Percentiles rank a stretch among this genome's conserved stretches.
phyloP scores from a whole-genome alignment of 2,797 vertebrate species.

The Lophotriccus pileatus region DNA sequence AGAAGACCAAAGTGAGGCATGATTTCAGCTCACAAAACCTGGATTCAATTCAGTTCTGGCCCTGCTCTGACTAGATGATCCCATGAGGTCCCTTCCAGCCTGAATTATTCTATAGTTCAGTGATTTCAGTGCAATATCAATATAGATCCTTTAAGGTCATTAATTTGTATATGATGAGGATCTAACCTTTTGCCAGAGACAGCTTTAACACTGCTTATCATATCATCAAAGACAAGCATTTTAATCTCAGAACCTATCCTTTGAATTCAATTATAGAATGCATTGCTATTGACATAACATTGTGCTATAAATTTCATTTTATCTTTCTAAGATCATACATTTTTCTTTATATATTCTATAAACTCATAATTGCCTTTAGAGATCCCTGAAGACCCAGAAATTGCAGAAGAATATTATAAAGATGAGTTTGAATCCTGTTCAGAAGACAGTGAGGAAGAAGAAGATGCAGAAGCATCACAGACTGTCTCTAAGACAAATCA shows the following conservation, averaged over 20 bases:
- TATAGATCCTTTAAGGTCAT: not conserved
- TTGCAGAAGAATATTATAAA: slow-evolving; percentile 82
- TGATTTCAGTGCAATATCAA: not conserved
- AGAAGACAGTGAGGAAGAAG: slow-evolving; percentile 65
- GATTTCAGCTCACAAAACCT: not conserved
- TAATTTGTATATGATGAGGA: not conserved
- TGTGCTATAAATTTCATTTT: not conserved
- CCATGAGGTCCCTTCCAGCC: not conserved
- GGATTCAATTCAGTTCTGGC: not conserved
- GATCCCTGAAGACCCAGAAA: slow-evolving; percentile 84
- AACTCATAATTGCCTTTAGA: slow-evolving; percentile 59
- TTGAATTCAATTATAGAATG: not conserved
- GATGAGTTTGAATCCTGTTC: slow-evolving; percentile 87
- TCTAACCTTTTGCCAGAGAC: not conserved
- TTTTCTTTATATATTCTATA: not conserved
- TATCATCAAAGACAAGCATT: not conserved
- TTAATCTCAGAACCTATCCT: not conserved
- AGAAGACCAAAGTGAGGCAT: not conserved
- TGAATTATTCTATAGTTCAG: not conserved
- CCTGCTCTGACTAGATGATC: not conserved
- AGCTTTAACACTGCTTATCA: not conserved
- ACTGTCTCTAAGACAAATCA: slow-evolving; percentile 60
- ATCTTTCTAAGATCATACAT: not conserved
- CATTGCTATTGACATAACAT: not conserved
- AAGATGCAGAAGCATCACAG: not conserved